phyloP scores from a whole-genome alignment of 2,888 invertebrate genomes.

The Ectropis crepuscularia region DNA sequence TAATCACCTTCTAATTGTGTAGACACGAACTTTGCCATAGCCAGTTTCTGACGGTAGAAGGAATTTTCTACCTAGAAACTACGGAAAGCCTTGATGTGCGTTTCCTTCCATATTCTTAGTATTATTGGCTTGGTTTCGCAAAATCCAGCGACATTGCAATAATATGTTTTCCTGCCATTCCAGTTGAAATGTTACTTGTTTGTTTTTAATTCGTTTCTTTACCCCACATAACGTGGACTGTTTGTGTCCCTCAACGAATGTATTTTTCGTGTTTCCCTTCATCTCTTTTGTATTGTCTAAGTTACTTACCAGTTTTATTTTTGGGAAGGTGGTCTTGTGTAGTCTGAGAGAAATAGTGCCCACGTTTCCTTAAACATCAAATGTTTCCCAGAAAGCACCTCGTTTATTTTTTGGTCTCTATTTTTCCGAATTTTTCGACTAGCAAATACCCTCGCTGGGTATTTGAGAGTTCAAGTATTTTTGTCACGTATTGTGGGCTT shows the following conservation, averaged over 20 bases:
- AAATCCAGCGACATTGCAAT: background rate
- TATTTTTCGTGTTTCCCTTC: constrained; percentile 16
- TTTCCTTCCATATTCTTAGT: background rate
- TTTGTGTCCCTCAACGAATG: constrained; percentile 8
- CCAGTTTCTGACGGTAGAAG: too few species aligned
- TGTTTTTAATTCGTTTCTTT: constrained; percentile 19
- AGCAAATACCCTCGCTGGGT: constrained; percentile 13
- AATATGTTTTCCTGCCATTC: constrained; percentile 5
- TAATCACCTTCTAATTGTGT: too few species aligned
- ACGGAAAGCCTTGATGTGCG: background rate
- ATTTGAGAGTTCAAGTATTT: constrained; percentile 28
- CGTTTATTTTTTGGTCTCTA: constrained; percentile 16
- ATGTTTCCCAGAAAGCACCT: constrained; percentile 11
- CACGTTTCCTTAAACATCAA: constrained; percentile 12
- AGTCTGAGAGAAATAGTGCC: constrained; percentile 9
- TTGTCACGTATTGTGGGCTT: constrained; percentile 3
- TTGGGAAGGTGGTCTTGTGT: constrained; percentile 3
- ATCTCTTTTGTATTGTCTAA: constrained; percentile 3
- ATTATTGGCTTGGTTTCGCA: constrained; percentile 4
- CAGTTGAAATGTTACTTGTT: constrained; percentile 15
- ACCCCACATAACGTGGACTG: constrained; percentile 1
- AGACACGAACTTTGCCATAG: too few species aligned
- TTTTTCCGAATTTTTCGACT: constrained; percentile 20
- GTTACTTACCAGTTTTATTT: constrained; percentile 8
- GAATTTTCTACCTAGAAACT: too few species aligned